These are phyloP conservation scores for Trissonchulus latispiculum DNA, from an alignment of 2,888 invertebrate species.

Conservation along the genomic window DNA sequence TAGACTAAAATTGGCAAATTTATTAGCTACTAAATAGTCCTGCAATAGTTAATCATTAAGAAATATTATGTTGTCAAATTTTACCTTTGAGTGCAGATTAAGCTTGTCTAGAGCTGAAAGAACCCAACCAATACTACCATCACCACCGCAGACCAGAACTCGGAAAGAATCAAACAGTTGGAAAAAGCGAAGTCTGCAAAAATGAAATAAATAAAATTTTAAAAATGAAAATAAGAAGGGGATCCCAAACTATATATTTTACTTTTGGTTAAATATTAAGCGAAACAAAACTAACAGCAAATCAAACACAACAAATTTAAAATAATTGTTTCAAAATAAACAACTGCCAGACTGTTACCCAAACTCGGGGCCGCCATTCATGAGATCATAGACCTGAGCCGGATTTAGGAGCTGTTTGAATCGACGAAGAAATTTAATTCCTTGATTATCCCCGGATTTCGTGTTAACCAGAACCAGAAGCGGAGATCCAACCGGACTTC, in stretches of 20 bases:
- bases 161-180: conserved; percentile 89
- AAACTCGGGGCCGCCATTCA: conserved; percentile 68
- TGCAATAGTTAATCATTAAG: too few species aligned
- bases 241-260: too few species aligned
- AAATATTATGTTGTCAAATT: too few species aligned
- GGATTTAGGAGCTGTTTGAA: conserved; percentile 92
- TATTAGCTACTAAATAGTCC: too few species aligned
- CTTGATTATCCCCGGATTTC: conserved; percentile 95
- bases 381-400: conserved; percentile 92
- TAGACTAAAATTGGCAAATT: too few species aligned
- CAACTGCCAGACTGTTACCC: too few species aligned
- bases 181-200: conserved; percentile 65
- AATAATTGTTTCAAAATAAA: too few species aligned
- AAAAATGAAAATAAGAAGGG: too few species aligned
- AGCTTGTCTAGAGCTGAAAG: conserved; percentile 87
- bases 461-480: conserved; percentile 94
- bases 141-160: conserved; percentile 90
- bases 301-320: too few species aligned
- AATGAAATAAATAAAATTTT: not conserved
- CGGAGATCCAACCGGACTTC: conserved; percentile 50
- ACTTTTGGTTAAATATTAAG: too few species aligned
- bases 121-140: conserved; percentile 96
- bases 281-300: too few species aligned
- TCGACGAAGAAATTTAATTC: conserved; percentile 82
- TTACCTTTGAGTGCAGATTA: conserved; percentile 57